Conservation (phyloP, 2,797 vertebrate species). For the Aplochiton taeniatus region DNA sequence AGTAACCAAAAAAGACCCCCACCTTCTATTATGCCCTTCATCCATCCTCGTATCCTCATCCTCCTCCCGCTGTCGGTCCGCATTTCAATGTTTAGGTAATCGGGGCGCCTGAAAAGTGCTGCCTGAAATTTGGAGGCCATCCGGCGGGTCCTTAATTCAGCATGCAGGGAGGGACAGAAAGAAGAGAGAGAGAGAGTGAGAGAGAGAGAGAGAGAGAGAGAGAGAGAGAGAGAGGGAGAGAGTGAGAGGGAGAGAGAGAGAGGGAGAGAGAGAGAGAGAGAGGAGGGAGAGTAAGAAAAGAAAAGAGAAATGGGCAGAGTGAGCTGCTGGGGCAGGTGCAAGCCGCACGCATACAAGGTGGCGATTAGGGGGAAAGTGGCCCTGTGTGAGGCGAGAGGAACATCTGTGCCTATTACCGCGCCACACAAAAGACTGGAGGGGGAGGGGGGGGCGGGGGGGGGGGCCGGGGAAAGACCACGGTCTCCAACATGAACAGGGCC, state of each 20-base stretch:
- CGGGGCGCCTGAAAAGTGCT: constrained; percentile 41
- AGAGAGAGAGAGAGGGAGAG: constrained; percentile 3
- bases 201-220: constrained; percentile 26
- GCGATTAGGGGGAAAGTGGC: constrained; percentile 82
- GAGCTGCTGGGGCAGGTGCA: constrained; percentile 82
- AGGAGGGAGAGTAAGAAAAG: constrained; percentile 33
- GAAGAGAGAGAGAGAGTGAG: constrained; percentile 6
- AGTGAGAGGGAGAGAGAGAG: constrained; percentile 21
- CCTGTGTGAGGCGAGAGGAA: constrained; percentile 80
- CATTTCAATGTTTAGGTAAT: constrained; percentile 64
- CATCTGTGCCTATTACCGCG: constrained; percentile 86
- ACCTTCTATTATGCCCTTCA: constrained; percentile 43
- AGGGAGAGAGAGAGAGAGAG: constrained; percentile 30
- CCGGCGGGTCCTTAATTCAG: constrained; percentile 39
- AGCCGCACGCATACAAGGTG: constrained; percentile 76
- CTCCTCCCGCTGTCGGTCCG: constrained; percentile 3
- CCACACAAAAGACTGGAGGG: constrained; percentile 68
- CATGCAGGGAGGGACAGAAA: constrained; percentile 34
- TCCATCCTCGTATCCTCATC: constrained; percentile 20
- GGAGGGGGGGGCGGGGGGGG: constrained; percentile 31
- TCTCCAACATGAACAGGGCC: constrained; percentile 73
- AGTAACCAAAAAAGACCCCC: constrained; percentile 35
- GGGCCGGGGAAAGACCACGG: constrained; percentile 48
- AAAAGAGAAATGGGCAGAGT: constrained; percentile 19
- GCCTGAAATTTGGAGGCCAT: constrained; percentile 50